Percentiles rank a stretch among this genome's conserved stretches.
Evolutionary conservation across 2,797 vertebrate genomes (phyloP).

Genomic region (Petrocephalus sullivani): DNA sequence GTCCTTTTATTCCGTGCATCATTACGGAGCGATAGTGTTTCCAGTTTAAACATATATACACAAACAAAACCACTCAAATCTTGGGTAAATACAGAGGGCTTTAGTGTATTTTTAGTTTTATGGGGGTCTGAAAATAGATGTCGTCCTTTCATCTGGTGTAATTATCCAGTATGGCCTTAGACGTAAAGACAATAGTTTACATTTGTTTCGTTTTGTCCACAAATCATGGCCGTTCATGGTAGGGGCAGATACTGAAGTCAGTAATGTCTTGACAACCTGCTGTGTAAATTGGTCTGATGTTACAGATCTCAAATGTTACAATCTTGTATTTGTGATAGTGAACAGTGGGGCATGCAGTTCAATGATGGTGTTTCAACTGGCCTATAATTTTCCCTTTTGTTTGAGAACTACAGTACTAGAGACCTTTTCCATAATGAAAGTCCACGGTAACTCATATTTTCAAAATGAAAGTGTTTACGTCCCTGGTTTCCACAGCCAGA

Average conservation of each 20-base stretch:
- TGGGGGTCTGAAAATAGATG: not conserved
- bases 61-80: not conserved
- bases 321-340: not conserved
- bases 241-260: not conserved
- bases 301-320: constrained; percentile 8
- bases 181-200: not conserved
- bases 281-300: not conserved
- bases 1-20: not conserved
- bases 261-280: not conserved
- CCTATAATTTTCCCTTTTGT: not conserved
- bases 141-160: not conserved
- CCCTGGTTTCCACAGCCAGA: not conserved
- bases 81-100: not conserved
- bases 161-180: constrained; percentile 1
- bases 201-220: not conserved
- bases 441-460: not conserved
- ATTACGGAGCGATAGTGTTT: not conserved
- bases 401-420: not conserved
- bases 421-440: not conserved
- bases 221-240: not conserved
- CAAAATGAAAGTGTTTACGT: not conserved
- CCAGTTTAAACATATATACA: not conserved
- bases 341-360: not conserved
- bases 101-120: constrained; percentile 8
- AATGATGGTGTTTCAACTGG: not conserved